Base-by-base conservation (phyloP, 2,797 vertebrate genomes). In the Lepus oiostolus region DNA sequence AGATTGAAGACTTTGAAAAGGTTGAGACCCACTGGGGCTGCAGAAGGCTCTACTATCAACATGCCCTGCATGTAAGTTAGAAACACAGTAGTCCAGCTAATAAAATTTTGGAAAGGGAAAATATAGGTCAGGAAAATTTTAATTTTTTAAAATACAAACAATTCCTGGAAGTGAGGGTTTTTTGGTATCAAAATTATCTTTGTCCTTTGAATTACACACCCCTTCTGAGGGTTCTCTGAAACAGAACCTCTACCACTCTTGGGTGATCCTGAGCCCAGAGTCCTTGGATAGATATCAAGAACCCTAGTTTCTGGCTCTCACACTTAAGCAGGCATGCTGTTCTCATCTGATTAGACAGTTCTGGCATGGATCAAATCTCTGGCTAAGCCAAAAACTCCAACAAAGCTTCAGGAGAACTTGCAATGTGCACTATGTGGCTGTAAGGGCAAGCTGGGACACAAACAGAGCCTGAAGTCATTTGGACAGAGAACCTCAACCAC, bases 71-170 rank as follows among this genome's bases (percentile, higher is more conserved):
- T 17, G 3, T n/a, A 75, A 63, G 4, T 96, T 68, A 68, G 63
- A 89, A 96, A 87, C 32, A 60, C 21, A 74, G 38, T 30, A 58
- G 58, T 58, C 21, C n/a, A 72, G 28, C 19, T 58, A 77, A 81
- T 12, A 19, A 76, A 92, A 85, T 85, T 62, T 35, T 76, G 75
- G 14, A 93, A 96, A 54, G 24, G 14, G 21, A 84, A 94, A 94
- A 89, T 47, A 42, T 4, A 85, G 9, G n/a, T 76, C 65, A 88
- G 42, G 35, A 75, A 74, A 82, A 32, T 42, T 35, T 63, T 58
- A 54, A 28, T 50, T 21, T 86, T 88, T 93, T 32, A 0, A 92
- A 81, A 63, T 76, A 80, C 12, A 93, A 82, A 35, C n/a, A 83
- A 60, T 82, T 95, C 60, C 82, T 91, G 67, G 68, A 95, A 91